Evolutionary conservation across 2,113 vertebrate genomes (phyloP).

Genomic region (Pachypanchax playfairii): DNA sequence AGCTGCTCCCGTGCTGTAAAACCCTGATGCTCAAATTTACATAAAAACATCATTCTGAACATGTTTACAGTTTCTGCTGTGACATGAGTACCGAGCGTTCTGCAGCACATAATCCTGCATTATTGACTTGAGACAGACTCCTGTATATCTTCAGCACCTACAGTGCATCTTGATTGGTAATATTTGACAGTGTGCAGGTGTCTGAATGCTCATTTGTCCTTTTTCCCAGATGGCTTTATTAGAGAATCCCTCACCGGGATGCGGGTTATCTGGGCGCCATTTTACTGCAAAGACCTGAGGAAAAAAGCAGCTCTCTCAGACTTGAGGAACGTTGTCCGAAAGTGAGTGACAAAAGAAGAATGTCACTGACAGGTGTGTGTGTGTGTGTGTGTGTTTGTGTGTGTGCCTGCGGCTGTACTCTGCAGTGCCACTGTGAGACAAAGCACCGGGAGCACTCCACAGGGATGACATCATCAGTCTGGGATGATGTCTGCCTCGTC

Average conservation of each 20-base stretch:
- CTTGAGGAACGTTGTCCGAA: slow-evolving; percentile 16
- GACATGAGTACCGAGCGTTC: slow-evolving; percentile 15
- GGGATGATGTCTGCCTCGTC: slow-evolving; percentile 73
- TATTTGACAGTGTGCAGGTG: slow-evolving; percentile 15
- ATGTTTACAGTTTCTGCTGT: slow-evolving; percentile 44
- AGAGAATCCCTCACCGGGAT: slow-evolving; percentile 15
- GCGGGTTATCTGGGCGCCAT: slow-evolving; percentile 28
- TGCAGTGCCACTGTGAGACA: slow-evolving; percentile 77
- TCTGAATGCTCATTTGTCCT: slow-evolving; percentile 22
- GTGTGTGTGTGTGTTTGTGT: slow-evolving; percentile 29
- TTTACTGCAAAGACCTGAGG: slow-evolving; percentile 43
- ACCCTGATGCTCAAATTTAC: slow-evolving; percentile 48
- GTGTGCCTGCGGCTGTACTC: slow-evolving; percentile 65
- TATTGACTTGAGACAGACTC: slow-evolving; percentile 42
- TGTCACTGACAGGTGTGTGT: slow-evolving; percentile 61
- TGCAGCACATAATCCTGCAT: slow-evolving; percentile 28
- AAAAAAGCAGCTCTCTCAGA: slow-evolving; percentile 21
- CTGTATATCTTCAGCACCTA: slow-evolving; percentile 22
- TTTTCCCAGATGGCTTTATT: neutral
- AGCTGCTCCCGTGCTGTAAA: slow-evolving; percentile 41
- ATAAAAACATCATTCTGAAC: slow-evolving; percentile 54
- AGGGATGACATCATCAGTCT: slow-evolving; percentile 80
- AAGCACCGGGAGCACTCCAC: slow-evolving; percentile 75
- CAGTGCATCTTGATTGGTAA: slow-evolving; percentile 7
- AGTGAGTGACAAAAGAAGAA: slow-evolving; percentile 53